Evolutionary conservation across 2,888 invertebrate genomes (phyloP).

Genomic region (Micoletzkya japonica): DNA sequence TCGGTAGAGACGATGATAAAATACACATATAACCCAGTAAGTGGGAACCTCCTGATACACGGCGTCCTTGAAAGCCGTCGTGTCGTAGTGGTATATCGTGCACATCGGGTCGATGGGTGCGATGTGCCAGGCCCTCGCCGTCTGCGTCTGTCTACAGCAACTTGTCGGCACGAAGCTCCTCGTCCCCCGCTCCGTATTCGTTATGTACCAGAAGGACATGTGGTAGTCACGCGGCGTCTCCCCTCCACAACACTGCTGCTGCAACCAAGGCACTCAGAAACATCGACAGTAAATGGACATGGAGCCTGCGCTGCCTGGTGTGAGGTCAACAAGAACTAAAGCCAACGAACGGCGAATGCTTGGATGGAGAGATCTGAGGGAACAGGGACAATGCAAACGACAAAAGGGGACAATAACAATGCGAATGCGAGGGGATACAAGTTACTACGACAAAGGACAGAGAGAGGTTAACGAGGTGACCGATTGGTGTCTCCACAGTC

Average conservation of each 20-base stretch:
- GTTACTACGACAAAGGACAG: background rate
- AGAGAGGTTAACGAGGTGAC: conserved; percentile 29
- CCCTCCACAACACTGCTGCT: conserved; percentile 61
- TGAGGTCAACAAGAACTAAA: too few species aligned
- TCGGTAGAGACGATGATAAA: too few species aligned
- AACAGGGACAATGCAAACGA: background rate
- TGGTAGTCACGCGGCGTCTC: conserved; percentile 53
- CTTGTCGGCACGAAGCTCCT: conserved; percentile 55
- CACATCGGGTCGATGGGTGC: conserved; percentile 59
- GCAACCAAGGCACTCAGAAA: conserved; percentile 31
- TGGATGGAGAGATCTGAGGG: background rate
- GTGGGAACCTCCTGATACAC: conserved; percentile 52
- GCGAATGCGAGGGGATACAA: too few species aligned
- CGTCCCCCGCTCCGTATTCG: conserved; percentile 57
- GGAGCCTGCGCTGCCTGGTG: too few species aligned
- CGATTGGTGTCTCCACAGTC: conserved; percentile 47
- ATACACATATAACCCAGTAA: too few species aligned
- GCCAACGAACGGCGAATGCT: background rate
- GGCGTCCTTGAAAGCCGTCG: conserved; percentile 46
- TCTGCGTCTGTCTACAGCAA: conserved; percentile 57
- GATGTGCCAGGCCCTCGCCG: conserved; percentile 56
- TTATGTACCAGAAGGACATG: conserved; percentile 61
- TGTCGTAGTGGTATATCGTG: conserved; percentile 54
- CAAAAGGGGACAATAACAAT: background rate
- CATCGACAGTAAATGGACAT: too few species aligned